Evolutionary conservation across 2,888 invertebrate genomes (phyloP).

Genomic region (Brachyopa scutellaris): DNA sequence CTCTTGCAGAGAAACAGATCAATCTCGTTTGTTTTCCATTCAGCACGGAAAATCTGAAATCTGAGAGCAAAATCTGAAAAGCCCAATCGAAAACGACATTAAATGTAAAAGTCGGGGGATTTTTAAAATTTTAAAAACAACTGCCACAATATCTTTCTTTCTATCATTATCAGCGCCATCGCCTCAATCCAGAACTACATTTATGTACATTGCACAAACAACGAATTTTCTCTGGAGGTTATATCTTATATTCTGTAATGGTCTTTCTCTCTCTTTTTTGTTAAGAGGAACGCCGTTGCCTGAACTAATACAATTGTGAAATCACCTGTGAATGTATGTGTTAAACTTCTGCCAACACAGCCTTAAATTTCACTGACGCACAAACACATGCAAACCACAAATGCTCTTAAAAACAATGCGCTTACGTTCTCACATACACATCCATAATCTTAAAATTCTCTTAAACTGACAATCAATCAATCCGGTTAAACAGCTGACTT

Average conservation of each 20-base stretch:
- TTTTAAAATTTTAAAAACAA: background rate
- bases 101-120: no score
- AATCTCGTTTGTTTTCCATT: no score
- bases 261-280: no score
- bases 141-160: background rate
- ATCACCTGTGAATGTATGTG: background rate
- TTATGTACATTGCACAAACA: no score
- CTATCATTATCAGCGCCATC: slow-evolving; percentile 6
- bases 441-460: slow-evolving; percentile 10
- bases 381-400: background rate
- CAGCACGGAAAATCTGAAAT: no score
- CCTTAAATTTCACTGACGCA: background rate
- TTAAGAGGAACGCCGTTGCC: background rate
- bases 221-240: no score
- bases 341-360: background rate
- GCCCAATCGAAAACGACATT: no score
- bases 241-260: no score
- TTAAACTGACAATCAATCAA: background rate
- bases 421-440: background rate
- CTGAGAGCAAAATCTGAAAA: no score
- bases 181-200: background rate
- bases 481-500: slow-evolving; percentile 6
- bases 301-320: background rate
- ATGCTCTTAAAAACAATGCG: slow-evolving; percentile 1
- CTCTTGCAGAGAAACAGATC: no score